phyloP scores from a whole-genome alignment of 1,140 invertebrate genomes.

The Eumeta japonica region DNA sequence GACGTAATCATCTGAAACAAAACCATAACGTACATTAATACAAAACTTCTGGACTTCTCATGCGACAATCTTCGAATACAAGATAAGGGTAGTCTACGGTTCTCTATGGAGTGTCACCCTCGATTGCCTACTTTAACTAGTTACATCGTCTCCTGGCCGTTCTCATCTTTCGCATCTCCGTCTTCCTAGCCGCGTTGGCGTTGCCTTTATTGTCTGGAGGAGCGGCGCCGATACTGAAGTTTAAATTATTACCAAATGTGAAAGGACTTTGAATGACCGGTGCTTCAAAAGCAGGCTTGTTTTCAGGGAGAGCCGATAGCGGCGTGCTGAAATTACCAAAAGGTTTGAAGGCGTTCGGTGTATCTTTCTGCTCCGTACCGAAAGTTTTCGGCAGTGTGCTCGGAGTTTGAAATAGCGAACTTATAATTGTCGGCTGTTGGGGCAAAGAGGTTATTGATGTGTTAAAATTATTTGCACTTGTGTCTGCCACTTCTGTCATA shows the following conservation, averaged over 20 bases:
- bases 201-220: no score
- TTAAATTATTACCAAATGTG: no score
- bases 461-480: not conserved
- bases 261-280: no score
- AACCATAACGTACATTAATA: constrained; percentile 24
- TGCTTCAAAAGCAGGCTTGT: no score
- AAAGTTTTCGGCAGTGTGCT: not conserved
- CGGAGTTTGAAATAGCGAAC: constrained; percentile 9
- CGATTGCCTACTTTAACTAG: not conserved
- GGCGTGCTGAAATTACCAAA: not conserved
- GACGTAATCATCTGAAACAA: constrained; percentile 42
- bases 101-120: not conserved
- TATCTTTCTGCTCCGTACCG: constrained; percentile 3
- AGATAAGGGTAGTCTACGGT: constrained; percentile 21
- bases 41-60: no score
- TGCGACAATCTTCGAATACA: no score
- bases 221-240: no score
- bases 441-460: no score
- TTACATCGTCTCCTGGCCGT: no score
- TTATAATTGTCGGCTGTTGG: not conserved
- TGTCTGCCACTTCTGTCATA: constrained; percentile 10
- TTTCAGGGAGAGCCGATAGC: no score
- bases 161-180: no score
- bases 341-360: constrained; percentile 4
- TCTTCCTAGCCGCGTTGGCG: no score